Evolutionary conservation across 1,140 invertebrate genomes (phyloP).

Genomic region (Condylostylus longicornis): DNA sequence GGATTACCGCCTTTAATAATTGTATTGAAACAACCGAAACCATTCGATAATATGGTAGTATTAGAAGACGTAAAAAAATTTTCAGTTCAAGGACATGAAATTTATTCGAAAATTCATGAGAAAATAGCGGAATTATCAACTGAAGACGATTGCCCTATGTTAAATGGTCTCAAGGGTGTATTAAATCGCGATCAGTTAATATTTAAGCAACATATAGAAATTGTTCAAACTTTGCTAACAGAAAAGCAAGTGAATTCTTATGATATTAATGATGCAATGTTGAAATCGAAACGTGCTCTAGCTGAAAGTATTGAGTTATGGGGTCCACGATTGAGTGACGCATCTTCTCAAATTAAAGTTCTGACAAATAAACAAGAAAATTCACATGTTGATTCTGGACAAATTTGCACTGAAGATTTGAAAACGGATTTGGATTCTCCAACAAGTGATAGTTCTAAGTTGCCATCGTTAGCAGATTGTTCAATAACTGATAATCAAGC

Average conservation of each 20-base stretch:
- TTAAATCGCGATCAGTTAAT: constrained; percentile 47
- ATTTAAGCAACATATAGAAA: constrained; percentile 59
- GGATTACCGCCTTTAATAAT: constrained; percentile 50
- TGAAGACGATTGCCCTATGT: constrained; percentile 34
- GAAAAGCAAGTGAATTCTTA: constrained; percentile 23
- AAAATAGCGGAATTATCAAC: constrained; percentile 33
- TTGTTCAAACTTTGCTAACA: constrained; percentile 42
- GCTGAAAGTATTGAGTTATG: constrained; percentile 29
- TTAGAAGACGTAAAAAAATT: constrained; percentile 55
- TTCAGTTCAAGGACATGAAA: constrained; percentile 52
- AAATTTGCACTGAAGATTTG: constrained; percentile 27
- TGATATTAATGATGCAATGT: constrained; percentile 23
- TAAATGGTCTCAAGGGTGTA: constrained; percentile 37
- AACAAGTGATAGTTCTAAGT: background rate
- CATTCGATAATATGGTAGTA: constrained; percentile 34
- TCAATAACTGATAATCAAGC: constrained; percentile 2
- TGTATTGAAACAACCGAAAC: constrained; percentile 36
- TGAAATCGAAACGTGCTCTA: constrained; percentile 20
- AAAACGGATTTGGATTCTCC: constrained; percentile 13
- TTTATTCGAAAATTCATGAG: constrained; percentile 49
- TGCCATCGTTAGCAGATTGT: background rate
- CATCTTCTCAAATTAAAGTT: constrained; percentile 14
- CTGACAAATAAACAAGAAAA: constrained; percentile 11
- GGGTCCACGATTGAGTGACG: constrained; percentile 22
- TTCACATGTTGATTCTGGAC: constrained; percentile 2